Conservation (phyloP, 1,140 invertebrate genomes). For the Tenebrio molitor region DNA sequence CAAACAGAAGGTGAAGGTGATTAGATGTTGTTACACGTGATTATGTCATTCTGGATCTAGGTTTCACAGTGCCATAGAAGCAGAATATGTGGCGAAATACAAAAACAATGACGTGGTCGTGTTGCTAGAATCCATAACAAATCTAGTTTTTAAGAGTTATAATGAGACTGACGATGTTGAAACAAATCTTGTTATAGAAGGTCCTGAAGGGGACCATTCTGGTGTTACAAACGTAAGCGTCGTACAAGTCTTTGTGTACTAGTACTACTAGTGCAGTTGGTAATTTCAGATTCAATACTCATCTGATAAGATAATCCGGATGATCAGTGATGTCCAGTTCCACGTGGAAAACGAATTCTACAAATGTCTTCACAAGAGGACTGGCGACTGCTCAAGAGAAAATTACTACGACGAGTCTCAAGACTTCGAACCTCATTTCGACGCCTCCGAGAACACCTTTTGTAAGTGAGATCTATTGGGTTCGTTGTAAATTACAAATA, state of each 20-base stretch:
- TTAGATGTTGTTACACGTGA: too few species aligned
- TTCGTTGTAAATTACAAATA: not conserved
- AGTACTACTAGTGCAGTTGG: too few species aligned
- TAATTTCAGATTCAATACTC: not conserved
- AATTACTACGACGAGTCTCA: not conserved
- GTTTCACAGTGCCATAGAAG: conserved; percentile 15
- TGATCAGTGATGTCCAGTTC: conserved; percentile 22
- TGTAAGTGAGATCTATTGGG: not conserved
- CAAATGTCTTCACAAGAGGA: conserved; percentile 18
- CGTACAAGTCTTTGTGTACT: not conserved
- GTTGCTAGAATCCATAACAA: not conserved
- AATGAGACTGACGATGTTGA: not conserved
- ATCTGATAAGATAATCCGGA: conserved; percentile 6
- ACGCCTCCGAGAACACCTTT: conserved; percentile 3
- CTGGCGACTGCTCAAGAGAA: not conserved
- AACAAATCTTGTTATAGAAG: not conserved
- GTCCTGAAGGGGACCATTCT: conserved; percentile 1
- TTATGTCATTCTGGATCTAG: too few species aligned
- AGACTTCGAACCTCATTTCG: not conserved
- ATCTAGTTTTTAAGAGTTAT: not conserved
- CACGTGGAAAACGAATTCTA: conserved; percentile 20
- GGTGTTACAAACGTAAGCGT: not conserved
- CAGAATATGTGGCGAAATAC: conserved; percentile 9
- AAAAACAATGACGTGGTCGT: not conserved
- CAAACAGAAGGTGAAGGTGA: conserved; percentile 8